phyloP scores from a whole-genome alignment of 2,797 vertebrate genomes.

The Nannoperca obscura region DNA sequence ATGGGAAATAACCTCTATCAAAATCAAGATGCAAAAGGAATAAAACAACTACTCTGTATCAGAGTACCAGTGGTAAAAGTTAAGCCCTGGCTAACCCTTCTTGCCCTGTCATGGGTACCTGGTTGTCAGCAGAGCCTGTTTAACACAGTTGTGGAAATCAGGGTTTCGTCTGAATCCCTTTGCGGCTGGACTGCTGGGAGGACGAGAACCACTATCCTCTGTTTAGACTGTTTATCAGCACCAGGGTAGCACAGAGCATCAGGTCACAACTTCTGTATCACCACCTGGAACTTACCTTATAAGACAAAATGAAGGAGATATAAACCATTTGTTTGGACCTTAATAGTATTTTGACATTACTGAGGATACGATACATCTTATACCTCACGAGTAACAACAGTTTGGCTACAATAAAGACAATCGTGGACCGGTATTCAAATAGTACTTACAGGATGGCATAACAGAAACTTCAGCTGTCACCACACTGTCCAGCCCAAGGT shows the following conservation, averaged over 20 bases:
- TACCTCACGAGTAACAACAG: neutral
- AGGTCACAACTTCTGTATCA: slow-evolving; percentile 85
- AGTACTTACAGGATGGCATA: slow-evolving; percentile 91
- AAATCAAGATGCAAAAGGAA: slow-evolving; percentile 2
- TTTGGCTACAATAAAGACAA: neutral
- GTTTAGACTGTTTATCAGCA: slow-evolving; percentile 15
- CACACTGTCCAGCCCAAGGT: slow-evolving; percentile 87
- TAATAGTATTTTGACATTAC: too few species aligned
- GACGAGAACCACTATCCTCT: slow-evolving; percentile 18
- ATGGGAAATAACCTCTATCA: neutral
- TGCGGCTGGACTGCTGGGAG: slow-evolving; percentile 2
- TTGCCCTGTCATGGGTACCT: neutral
- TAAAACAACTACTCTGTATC: neutral
- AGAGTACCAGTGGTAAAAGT: slow-evolving; percentile 1
- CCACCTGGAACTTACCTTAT: slow-evolving; percentile 90
- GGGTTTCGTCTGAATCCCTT: slow-evolving; percentile 11
- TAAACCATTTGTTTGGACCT: neutral
- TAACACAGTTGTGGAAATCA: slow-evolving; percentile 24
- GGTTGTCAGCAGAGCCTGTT: slow-evolving; percentile 21
- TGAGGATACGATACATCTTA: neutral
- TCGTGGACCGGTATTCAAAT: neutral
- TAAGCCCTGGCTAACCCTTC: neutral
- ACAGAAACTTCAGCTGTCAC: slow-evolving; percentile 89
- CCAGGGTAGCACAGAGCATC: slow-evolving; percentile 12
- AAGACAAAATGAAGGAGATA: slow-evolving; percentile 8